Evolutionary conservation across 2,797 vertebrate species (phyloP), one percentile per base, ranked within the genome.

Genomic region (Hemitrygon akajei): DNA sequence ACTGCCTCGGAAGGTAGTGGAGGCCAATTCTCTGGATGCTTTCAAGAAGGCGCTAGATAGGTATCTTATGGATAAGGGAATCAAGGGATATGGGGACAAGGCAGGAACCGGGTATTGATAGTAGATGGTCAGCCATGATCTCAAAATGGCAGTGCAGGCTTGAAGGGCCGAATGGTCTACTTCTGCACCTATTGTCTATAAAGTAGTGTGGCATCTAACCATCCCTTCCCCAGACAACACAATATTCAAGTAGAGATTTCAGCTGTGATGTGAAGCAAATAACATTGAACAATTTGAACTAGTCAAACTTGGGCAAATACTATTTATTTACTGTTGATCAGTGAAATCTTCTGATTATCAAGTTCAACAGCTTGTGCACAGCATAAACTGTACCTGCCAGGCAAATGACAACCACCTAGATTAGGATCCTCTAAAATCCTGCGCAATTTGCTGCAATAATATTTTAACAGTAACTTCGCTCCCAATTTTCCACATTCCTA

Each of bases 321-420:
- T 60, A 66, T 89, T 89, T 89, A 89, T 69, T 89, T 66, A 89
- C 16, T 89, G n/a, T 66, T 89, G 86, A 30, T 89, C 66, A 63
- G 86, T 89, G 86, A 86, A 66, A 89, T 89, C 60, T 20, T 84
- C 47, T 34, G 25, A 89, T 66, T 66, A 89, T n/a, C 9, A 89
- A 89, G 60, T 89, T 66, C 60, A 89, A 66, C 60, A 66, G 86
- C 34, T 34, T 89, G 30, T 10, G n/a, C 56, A 89, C 60, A 37
- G 34, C 7, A 66, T 89, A 37, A 34, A 66, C 58, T 34, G 20
- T 9, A 66, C 30, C n/a, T 20, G 5, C 47, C 63, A n/a, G 30
- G 30, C n/a, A 27, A n/a, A 11, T 86, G 82, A 3, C 10, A 11
- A 58, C 82, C 81, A 20, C 56, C 82, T 9, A 18, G 14, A n/a